Evolutionary conservation across 37 sponge, comb jelly and placozoan species (phyloP), one percentile per base, ranked within the genome.

Genomic region (Ianthella basta): DNA sequence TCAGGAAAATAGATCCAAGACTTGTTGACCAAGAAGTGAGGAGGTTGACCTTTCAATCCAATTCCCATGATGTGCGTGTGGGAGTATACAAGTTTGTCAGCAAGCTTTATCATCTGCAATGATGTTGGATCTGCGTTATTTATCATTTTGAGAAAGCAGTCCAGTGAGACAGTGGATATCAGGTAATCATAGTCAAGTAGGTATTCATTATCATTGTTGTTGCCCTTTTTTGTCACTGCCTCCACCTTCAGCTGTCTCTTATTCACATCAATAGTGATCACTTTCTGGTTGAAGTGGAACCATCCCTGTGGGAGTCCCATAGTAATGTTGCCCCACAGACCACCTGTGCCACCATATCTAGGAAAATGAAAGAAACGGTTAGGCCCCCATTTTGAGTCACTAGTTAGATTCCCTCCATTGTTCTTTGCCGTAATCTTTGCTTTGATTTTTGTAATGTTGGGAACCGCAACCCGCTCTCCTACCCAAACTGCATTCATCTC

Each of bases 1-100:
- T 88, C 88, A 34, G 88, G 88, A 61, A 88, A 88, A 38, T 88
- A 88, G 6, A 88, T 88, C 88, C 88, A 88, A 2, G 67, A 83
- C 69, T 83, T 88, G 68, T 78, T 80, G 14, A 56, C 84, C 44
- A 88, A 59, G 34, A 55, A 32, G 6, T 60, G 32, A 15, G 83
- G 83, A 50, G 88, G 55, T 27, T 83, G 66, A 0, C 88, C 88
- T 16, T 56, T 44, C 14, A 88, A 29, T 34, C 88, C 88, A 16
- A 88, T 67, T n/a, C 88, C 88, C 21, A 88, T 83, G 29, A 88
- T 73, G 40, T 88, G 88, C 1, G 88, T 88, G 73, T 83, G 84
- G 1, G 68, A 57, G 80, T 83, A 83, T 19, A 88, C 56, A n/a
- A 83, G 40, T 20, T 65, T 27, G 15, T 59, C 23, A 34, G 84